Conservation (phyloP, 2,797 vertebrate species). For the Trematomus bernacchii region DNA sequence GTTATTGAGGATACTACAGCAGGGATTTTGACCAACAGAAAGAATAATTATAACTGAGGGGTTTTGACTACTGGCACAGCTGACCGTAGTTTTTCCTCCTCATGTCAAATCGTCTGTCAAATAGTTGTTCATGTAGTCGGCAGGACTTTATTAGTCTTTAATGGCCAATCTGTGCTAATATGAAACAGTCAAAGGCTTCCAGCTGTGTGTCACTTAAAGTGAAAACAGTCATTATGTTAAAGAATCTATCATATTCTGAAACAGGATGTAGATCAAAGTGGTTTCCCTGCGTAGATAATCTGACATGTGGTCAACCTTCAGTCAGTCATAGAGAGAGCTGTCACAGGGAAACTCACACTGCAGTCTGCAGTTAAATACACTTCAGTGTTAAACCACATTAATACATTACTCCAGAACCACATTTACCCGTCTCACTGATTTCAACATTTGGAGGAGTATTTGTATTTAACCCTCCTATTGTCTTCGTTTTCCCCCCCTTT, state of each 20-base stretch:
- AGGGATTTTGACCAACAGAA: no score
- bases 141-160: neutral
- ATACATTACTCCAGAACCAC: no score
- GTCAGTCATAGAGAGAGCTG: neutral
- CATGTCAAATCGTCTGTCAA: slow-evolving; percentile 5
- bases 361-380: no score
- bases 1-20: no score
- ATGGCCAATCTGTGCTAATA: neutral
- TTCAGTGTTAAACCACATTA: no score
- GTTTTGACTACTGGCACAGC: no score
- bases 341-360: no score
- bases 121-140: neutral
- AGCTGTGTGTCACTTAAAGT: neutral
- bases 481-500: no score
- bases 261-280: no score
- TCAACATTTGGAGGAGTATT: neutral
- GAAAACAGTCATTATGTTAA: slow-evolving; percentile 18
- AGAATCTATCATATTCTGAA: neutral
- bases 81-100: neutral
- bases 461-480: neutral
- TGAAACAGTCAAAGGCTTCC: neutral
- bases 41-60: no score
- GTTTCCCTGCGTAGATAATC: no score
- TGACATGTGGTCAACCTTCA: neutral
- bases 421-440: neutral